Evolutionary conservation across 2,113 vertebrate species (phyloP).

Genomic region (Promerops cafer): DNA sequence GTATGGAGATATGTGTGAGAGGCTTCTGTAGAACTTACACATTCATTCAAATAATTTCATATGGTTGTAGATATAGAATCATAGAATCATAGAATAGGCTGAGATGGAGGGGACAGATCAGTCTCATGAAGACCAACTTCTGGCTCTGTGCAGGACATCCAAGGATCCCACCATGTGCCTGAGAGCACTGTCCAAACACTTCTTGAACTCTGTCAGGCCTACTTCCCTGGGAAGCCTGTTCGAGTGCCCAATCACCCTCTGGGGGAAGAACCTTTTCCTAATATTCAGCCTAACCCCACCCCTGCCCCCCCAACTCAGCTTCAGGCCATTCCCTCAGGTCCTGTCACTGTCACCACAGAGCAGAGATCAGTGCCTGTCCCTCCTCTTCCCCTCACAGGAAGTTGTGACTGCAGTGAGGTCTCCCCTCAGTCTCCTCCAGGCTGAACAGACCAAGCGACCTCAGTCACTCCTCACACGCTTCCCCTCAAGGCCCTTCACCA

Average conservation of each 20-base stretch:
- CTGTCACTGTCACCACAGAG: background rate
- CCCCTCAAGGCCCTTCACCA: background rate
- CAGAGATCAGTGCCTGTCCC: background rate
- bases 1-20: background rate
- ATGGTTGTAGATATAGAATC: background rate
- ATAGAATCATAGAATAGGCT: background rate
- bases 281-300: background rate
- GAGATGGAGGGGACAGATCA: background rate
- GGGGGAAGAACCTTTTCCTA: background rate
- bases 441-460: background rate
- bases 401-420: background rate
- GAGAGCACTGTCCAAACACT: background rate
- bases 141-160: background rate
- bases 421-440: background rate
- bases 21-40: background rate
- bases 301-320: accelerated
- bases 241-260: background rate
- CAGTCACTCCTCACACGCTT: accelerated
- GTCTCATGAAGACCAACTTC: background rate
- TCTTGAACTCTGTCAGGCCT: background rate
- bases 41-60: background rate
- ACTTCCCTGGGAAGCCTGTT: background rate
- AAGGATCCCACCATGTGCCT: background rate
- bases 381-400: background rate
- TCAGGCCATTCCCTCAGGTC: background rate